Evolutionary conservation across 1,140 invertebrate genomes (phyloP).

Genomic region (Heliconius melpomene): DNA sequence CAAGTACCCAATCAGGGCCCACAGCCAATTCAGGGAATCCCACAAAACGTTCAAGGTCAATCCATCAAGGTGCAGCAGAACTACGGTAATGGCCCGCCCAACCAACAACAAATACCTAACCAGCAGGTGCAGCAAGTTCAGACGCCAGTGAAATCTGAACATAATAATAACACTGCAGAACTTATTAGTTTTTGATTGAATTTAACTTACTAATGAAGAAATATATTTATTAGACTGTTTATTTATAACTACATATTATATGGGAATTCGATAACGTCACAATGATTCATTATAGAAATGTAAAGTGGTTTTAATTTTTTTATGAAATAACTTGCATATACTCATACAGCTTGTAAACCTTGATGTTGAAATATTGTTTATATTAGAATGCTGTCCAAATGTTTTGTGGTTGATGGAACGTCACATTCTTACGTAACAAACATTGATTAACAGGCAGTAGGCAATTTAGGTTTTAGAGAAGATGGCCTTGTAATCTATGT

Average conservation of each 20-base stretch:
- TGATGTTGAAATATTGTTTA: slow-evolving; percentile 37
- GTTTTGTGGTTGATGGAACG: slow-evolving; percentile 21
- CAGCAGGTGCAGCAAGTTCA: slow-evolving; percentile 58
- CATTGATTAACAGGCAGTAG: slow-evolving; percentile 47
- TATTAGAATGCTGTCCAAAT: slow-evolving; percentile 29
- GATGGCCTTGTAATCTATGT: slow-evolving; percentile 73
- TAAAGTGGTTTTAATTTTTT: slow-evolving; percentile 44
- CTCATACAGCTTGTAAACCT: slow-evolving; percentile 37
- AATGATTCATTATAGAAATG: slow-evolving; percentile 41
- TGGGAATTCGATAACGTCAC: slow-evolving; percentile 38
- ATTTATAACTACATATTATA: slow-evolving; percentile 35
- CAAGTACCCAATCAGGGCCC: slow-evolving; percentile 37
- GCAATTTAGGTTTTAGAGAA: slow-evolving; percentile 46
- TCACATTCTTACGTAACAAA: slow-evolving; percentile 45
- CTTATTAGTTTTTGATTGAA: slow-evolving; percentile 88
- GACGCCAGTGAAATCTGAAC: slow-evolving; percentile 64
- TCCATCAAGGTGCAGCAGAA: slow-evolving; percentile 63
- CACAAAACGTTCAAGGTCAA: slow-evolving; percentile 50
- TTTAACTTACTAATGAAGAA: slow-evolving; percentile 27
- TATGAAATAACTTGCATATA: slow-evolving; percentile 37
- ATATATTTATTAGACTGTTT: slow-evolving; percentile 55
- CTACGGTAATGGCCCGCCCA: slow-evolving; percentile 55
- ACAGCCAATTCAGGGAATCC: slow-evolving; percentile 35
- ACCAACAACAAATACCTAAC: slow-evolving; percentile 49
- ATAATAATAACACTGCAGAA: slow-evolving; percentile 84